Base-by-base conservation (phyloP, 1,140 invertebrate genomes). In the Drosophila burlai region DNA sequence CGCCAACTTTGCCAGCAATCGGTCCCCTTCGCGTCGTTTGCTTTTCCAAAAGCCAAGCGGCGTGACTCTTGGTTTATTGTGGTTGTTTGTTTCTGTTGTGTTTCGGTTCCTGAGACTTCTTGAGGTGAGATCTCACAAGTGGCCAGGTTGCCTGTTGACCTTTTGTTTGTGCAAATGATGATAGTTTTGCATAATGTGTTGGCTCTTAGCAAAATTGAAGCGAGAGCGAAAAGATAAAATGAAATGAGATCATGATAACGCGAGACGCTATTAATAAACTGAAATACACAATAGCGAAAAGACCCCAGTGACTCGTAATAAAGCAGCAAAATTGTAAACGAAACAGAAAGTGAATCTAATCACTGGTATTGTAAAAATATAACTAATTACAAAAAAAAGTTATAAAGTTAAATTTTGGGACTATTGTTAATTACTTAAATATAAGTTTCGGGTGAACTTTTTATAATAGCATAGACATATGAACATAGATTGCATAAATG, bases 201-300 rank as follows among this genome's bases (percentile, higher is more conserved):
- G 29, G n/a, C 42, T 26, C 36, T 50, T 26, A 46, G 83, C 59
- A 63, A 65, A 81, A 74, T 66, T 81, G 54, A 80, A 67, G 40
- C 62, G 52, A 58, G 36, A 46, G 52, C 38, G 31, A 45, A 38
- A 76, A 76, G 47, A 58, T 59, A 52, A 76, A 65, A 49, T 42
- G 11, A 80, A 80, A 87, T 89, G 84, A 89, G 83, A 87, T 89
- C 84, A 87, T 84, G 66, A 43, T 76, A 54, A 64, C 73, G 83
- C 66, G 38, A 62, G 43, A 45, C 24, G 34, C 81, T 87, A 89
- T 89, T 87, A 80, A 76, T 83, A 83, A 80, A 63, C 43, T 11
- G 10, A 58, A 52, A 61, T 10, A 78, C 36, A 42, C 38, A 36
- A 60, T 46, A 66, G 46, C 67, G 46, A 49, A 66, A 62, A 74